Base-by-base conservation (phyloP, 2,113 vertebrate genomes). In the Fulmarus glacialis region DNA sequence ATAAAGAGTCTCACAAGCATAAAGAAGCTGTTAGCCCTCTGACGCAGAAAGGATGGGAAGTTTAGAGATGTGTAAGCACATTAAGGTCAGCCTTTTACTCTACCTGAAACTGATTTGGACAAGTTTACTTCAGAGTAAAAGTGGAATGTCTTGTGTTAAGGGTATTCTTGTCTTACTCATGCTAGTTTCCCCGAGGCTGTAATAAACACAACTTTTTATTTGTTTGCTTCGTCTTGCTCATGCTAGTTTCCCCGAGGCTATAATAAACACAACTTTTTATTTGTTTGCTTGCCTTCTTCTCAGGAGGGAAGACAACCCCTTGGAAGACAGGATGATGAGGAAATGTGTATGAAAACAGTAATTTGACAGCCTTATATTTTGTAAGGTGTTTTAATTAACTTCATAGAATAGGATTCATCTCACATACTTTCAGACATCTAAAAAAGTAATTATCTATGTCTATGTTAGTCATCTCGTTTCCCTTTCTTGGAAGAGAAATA, bases 371-470 rank as follows among this genome's bases (percentile, higher is more conserved):
- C n/a, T 93, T 12, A 10, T 60, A 52, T 82, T 92, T 93, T 94
- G 20, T n/a, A 64, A 91, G 23, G 30, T 93, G 20, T 87, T 95
- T 93, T 95, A 91, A 96, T 96, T 95, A 82, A 75, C 58, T 96
- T 82, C 36, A 42, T n/a, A 90, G 36, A 80, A 85, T 80, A 9
- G 14, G 12, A 93, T 77, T 92, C 3, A 53, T 89, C 48, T 77
- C 45, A 60, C 55, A 79, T n/a, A 66, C 40, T 36, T 90, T 85
- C 70, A 92, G 70, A 94, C 21, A 85, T 29, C 30, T 88, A 68
- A 94, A 94, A 82, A 87, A 74, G 40, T 68, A 88, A 94, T 94
- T 88, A 78, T 77, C 74, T 82, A 8, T 75, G 67, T 43, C 77
- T 73, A 15, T 52, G 23, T 12, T 55, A 82, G 78, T 67, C 21